Conservation (phyloP, 2,888 invertebrate species). For the Timandra comae region DNA sequence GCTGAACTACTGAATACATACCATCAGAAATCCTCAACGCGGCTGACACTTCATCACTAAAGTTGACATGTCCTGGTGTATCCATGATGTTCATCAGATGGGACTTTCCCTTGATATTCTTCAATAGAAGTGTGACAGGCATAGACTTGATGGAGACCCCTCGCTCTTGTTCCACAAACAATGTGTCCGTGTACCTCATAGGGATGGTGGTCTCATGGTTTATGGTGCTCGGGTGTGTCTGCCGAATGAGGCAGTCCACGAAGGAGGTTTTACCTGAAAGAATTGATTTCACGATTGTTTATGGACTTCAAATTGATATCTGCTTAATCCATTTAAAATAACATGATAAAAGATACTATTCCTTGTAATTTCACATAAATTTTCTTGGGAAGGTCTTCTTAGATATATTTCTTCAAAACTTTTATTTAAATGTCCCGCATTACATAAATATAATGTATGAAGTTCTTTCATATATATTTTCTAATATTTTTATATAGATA, state of each 20-base stretch:
- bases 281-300: too few species aligned
- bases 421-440: too few species aligned
- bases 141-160: slow-evolving; percentile 98
- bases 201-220: slow-evolving; percentile 85
- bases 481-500: too few species aligned
- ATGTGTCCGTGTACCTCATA: slow-evolving; percentile 94
- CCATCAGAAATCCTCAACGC: slow-evolving; percentile 91
- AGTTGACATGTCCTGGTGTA: slow-evolving; percentile 99
- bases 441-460: too few species aligned
- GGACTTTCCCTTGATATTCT: slow-evolving; percentile 97
- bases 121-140: slow-evolving; percentile 94
- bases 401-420: background rate
- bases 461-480: too few species aligned
- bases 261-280: slow-evolving; percentile 90
- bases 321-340: too few species aligned
- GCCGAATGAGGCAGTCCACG: slow-evolving; percentile 96
- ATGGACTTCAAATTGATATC: too few species aligned
- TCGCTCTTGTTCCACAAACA: slow-evolving; percentile 97
- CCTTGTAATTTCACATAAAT: too few species aligned
- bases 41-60: slow-evolving; percentile 99
- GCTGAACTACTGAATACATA: too few species aligned
- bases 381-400: too few species aligned
- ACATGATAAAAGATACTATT: too few species aligned
- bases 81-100: slow-evolving; percentile 98
- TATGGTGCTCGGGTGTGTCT: slow-evolving; percentile 94